phyloP scores from a whole-genome alignment of 2,888 invertebrate genomes.

The Quadroppia sp. region DNA sequence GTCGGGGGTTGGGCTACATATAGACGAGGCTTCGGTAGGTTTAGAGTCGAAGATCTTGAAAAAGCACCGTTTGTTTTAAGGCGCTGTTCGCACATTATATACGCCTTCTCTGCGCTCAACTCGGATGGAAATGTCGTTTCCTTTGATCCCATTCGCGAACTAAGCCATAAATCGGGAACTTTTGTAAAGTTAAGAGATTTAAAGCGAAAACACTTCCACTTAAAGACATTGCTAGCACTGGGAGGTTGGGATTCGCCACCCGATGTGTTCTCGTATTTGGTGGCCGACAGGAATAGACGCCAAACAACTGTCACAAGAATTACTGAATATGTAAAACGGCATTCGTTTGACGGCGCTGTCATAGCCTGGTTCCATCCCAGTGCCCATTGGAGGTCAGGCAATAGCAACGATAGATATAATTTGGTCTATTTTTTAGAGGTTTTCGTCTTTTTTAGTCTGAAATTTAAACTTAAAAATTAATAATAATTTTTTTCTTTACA shows the following conservation, averaged over 20 bases:
- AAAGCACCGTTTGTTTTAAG: background rate
- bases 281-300: slow-evolving; percentile 6
- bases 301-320: background rate
- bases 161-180: background rate
- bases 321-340: slow-evolving; percentile 10
- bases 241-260: slow-evolving; percentile 40
- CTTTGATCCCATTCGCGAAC: background rate
- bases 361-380: slow-evolving; percentile 42
- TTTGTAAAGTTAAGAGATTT: slow-evolving; percentile 7
- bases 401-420: slow-evolving; percentile 30
- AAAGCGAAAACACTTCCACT: slow-evolving; percentile 12
- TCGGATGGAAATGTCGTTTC: slow-evolving; percentile 22
- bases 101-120: slow-evolving; percentile 36
- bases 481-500: background rate
- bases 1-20: slow-evolving; percentile 9
- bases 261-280: slow-evolving; percentile 24
- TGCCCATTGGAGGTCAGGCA: background rate
- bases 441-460: background rate
- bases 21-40: slow-evolving; percentile 10
- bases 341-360: slow-evolving; percentile 39
- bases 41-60: slow-evolving; percentile 1
- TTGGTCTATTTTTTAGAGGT: slow-evolving; percentile 31
- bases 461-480: background rate
- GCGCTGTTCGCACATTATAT: slow-evolving; percentile 37
- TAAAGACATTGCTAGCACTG: slow-evolving; percentile 27